Conservation (phyloP, 2,888 invertebrate species). For the Morinoia aosen region DNA sequence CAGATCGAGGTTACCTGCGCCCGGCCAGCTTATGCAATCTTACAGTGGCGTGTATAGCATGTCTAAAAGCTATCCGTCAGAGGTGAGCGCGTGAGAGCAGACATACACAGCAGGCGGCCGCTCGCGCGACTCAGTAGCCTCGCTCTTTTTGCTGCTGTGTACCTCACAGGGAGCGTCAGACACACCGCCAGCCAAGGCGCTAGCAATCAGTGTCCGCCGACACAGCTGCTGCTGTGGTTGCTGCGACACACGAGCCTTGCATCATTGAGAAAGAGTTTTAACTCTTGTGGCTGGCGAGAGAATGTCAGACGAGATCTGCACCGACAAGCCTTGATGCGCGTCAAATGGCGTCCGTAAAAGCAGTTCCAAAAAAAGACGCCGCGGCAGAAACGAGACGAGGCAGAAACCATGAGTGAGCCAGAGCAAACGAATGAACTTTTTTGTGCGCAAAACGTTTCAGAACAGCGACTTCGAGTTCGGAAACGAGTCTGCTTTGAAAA, state of each 20-base stretch:
- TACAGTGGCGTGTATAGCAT: conserved; percentile 12
- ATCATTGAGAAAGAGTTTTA: conserved; percentile 46
- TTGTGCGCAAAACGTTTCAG: background rate
- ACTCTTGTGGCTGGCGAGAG: background rate
- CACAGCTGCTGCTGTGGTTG: conserved; percentile 27
- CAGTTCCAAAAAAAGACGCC: background rate
- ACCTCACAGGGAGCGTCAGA: conserved; percentile 43
- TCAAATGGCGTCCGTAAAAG: conserved; percentile 26
- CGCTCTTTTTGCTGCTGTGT: conserved; percentile 44
- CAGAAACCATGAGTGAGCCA: background rate
- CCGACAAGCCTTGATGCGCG: conserved; percentile 39
- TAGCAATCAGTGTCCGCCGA: conserved; percentile 41
- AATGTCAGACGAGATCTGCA: conserved; percentile 7
- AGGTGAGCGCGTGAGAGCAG: conserved; percentile 56
- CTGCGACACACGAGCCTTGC: conserved; percentile 16
- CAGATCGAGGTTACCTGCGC: background rate
- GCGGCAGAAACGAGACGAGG: background rate
- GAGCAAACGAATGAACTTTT: background rate
- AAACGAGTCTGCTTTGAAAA: background rate
- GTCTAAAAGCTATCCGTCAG: conserved; percentile 61
- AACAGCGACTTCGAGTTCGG: background rate
- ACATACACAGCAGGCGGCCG: conserved; percentile 43
- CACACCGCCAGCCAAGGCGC: conserved; percentile 47
- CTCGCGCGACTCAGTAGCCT: conserved; percentile 19
- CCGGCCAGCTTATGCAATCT: background rate